Percentiles rank a stretch among this genome's conserved stretches.
These are phyloP conservation scores for Lypha dubia DNA, from an alignment of 2,888 invertebrate genomes.

Conservation along the genomic window DNA sequence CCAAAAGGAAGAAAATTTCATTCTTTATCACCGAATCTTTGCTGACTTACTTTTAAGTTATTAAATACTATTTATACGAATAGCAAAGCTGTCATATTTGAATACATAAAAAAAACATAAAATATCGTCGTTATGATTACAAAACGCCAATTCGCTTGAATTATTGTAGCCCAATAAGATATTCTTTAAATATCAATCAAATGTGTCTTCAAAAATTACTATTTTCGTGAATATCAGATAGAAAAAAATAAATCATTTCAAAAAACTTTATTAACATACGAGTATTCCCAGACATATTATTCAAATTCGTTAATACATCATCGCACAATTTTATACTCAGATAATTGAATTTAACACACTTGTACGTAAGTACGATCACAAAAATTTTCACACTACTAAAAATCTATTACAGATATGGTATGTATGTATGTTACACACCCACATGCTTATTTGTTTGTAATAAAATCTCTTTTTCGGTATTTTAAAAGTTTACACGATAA, in stretches of 20 bases:
- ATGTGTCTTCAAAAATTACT: neutral
- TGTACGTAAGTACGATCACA: neutral
- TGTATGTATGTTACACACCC: no score
- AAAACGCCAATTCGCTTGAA: neutral
- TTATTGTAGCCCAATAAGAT: neutral
- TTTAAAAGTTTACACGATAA: conserved; percentile 3
- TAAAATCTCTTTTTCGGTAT: neutral
- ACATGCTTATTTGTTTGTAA: no score
- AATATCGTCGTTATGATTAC: neutral
- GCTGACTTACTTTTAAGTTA: no score
- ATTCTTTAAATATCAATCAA: neutral
- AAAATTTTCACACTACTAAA: neutral
- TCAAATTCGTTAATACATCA: neutral
- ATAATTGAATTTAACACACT: neutral
- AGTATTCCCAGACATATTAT: neutral
- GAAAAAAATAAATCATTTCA: neutral
- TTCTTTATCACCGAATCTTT: no score
- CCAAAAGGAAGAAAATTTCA: no score
- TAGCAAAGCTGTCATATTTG: no score
- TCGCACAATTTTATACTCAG: neutral
- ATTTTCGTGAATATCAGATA: neutral
- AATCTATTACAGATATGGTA: neutral
- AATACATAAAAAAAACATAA: no score
- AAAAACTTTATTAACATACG: neutral
- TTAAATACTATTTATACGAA: no score